Percentiles rank a stretch among this genome's conserved stretches.
These are phyloP conservation scores for Danio albolineatus DNA, from an alignment of 2,797 vertebrate genomes.

Conservation along the genomic window DNA sequence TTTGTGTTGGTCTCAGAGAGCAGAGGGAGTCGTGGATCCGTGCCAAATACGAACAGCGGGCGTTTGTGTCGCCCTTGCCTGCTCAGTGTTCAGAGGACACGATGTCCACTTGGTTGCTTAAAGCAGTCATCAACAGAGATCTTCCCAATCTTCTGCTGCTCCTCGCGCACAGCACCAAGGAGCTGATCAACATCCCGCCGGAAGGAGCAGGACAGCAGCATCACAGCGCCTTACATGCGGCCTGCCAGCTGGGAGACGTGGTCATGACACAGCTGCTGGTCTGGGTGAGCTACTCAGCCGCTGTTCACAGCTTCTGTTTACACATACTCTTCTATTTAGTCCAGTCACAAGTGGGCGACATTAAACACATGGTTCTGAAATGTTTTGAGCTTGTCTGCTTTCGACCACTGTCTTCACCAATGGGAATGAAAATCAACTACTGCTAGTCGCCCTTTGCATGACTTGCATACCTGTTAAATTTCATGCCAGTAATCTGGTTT, in stretches of 20 bases:
- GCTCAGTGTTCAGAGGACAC: slow-evolving; percentile 71
- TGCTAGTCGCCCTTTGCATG: too few relatives aligned
- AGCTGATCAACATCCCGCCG: slow-evolving; percentile 79
- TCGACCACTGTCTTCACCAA: too few relatives aligned
- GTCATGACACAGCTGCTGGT: slow-evolving; percentile 95
- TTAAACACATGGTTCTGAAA: too few relatives aligned
- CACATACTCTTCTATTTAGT: neutral
- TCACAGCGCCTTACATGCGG: slow-evolving; percentile 86
- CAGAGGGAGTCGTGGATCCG: slow-evolving; percentile 94
- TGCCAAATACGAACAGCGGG: slow-evolving; percentile 93
- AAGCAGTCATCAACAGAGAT: slow-evolving; percentile 83
- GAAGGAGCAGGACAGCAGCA: slow-evolving; percentile 67
- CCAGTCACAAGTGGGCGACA: too few relatives aligned
- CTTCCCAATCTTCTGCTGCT: slow-evolving; percentile 87
- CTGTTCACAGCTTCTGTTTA: too few relatives aligned
- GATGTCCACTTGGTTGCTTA: slow-evolving; percentile 75
- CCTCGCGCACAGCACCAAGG: slow-evolving; percentile 90
- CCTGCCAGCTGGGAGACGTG: slow-evolving; percentile 89
- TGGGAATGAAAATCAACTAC: too few relatives aligned
- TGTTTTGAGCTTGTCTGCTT: too few relatives aligned
- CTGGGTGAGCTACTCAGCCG: slow-evolving; percentile 91
- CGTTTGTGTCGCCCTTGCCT: slow-evolving; percentile 85
- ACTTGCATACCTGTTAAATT: too few relatives aligned
- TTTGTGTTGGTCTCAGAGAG: slow-evolving; percentile 76
- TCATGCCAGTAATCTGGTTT: too few relatives aligned